phyloP scores from a whole-genome alignment of 2,888 invertebrate species.

The Pherbina coryleti region DNA sequence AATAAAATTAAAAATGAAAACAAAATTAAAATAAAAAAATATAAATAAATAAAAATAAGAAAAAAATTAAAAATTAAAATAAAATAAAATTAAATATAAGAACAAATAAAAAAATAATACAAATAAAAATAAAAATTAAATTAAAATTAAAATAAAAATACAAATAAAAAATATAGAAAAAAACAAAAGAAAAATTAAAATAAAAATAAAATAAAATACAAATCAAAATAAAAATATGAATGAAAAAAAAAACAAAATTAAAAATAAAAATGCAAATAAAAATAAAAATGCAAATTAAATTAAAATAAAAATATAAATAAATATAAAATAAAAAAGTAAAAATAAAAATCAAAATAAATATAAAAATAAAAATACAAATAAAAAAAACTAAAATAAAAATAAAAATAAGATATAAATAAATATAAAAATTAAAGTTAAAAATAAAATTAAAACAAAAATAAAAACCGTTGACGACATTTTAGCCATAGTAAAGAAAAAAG shows the following conservation, averaged over 20 bases:
- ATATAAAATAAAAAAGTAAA: background rate
- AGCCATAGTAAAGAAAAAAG: no score
- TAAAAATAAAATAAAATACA: background rate
- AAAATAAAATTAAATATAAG: slow-evolving; percentile 35
- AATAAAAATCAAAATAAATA: background rate
- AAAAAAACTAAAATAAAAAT: no score
- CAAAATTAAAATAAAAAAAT: background rate
- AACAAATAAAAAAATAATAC: slow-evolving; percentile 43
- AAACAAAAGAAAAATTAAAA: background rate
- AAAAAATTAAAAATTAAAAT: slow-evolving; percentile 24
- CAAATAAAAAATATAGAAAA: background rate
- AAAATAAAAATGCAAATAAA: no score
- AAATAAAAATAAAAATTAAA: slow-evolving; percentile 43
- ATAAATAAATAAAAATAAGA: slow-evolving; percentile 24
- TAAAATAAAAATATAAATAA: slow-evolving; percentile 8
- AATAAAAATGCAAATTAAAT: slow-evolving; percentile 18
- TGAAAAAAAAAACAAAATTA: no score
- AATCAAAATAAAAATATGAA: no score
- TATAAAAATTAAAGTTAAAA: no score
- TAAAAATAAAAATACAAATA: no score
- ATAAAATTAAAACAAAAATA: no score
- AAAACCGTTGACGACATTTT: no score
- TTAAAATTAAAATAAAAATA: slow-evolving; percentile 21
- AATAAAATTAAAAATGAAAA: background rate
- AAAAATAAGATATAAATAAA: no score